These are phyloP conservation scores for Brachyalestes nurse DNA, from an alignment of 2,797 vertebrate genomes.

Conservation along the genomic window DNA sequence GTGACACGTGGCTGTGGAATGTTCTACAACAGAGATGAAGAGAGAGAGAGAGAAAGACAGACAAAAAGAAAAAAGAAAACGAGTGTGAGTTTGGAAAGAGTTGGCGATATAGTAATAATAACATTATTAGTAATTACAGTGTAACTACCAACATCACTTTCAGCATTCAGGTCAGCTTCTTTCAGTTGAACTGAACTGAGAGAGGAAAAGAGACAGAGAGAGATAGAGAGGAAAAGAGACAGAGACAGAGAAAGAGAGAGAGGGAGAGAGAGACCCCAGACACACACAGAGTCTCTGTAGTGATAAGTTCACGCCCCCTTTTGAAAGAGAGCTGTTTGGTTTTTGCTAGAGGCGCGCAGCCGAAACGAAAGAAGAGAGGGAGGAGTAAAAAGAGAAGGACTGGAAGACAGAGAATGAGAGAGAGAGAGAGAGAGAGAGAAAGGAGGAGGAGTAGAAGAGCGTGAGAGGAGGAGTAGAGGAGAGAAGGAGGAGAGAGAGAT, in stretches of 20 bases:
- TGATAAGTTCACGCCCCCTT: conserved; percentile 78
- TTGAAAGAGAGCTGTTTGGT: conserved; percentile 79
- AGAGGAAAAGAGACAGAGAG: not conserved
- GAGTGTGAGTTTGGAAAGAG: not conserved
- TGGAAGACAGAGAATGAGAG: too few relatives aligned
- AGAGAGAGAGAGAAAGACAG: conserved; percentile 33
- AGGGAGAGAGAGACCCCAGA: too few relatives aligned
- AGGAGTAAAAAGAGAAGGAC: conserved; percentile 71
- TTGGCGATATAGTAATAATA: too few relatives aligned
- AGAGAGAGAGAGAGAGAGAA: conserved; percentile 70
- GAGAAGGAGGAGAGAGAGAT: conserved; percentile 42
- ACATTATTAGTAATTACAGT: too few relatives aligned
- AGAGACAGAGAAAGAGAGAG: too few relatives aligned
- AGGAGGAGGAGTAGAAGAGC: conserved; percentile 72
- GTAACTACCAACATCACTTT: too few relatives aligned
- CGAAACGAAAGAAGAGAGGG: conserved; percentile 70
- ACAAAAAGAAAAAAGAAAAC: not conserved
- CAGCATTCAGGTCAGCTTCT: too few relatives aligned
- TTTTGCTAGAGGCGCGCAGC: conserved; percentile 79
- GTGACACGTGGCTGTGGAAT: conserved; percentile 69
- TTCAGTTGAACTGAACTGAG: not conserved
- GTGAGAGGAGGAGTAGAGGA: too few relatives aligned
- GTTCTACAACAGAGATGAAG: conserved; percentile 56
- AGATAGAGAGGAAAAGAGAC: too few relatives aligned
- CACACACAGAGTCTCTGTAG: conserved; percentile 71